Conservation (phyloP, 2,888 invertebrate species). For the Lasioglossum calceatum region DNA sequence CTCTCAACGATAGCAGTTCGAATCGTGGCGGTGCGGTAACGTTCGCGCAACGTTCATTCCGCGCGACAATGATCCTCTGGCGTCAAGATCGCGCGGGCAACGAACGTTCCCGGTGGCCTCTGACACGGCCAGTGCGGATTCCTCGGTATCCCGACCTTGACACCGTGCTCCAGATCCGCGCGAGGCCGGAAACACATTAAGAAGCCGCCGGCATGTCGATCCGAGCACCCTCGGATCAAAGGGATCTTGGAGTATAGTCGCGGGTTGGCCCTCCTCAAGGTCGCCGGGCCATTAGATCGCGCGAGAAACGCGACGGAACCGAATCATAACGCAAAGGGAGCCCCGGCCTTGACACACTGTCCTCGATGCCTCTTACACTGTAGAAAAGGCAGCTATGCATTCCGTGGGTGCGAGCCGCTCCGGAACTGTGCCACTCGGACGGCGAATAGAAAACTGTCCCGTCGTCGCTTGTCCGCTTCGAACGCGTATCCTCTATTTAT, state of each 20-base stretch:
- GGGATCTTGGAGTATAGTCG: conserved; percentile 27
- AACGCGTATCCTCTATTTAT: neutral
- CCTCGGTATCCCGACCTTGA: conserved; percentile 61
- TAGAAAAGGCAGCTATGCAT: conserved; percentile 26
- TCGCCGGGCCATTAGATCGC: conserved; percentile 49
- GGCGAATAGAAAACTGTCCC: neutral
- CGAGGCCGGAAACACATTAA: conserved; percentile 33
- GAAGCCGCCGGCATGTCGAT: conserved; percentile 33
- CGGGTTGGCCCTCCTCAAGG: neutral
- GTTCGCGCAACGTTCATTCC: neutral
- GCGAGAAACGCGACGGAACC: conserved; percentile 33
- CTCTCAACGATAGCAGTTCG: neutral
- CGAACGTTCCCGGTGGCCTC: neutral
- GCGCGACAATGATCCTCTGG: conserved; percentile 1
- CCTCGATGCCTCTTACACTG: conserved; percentile 54
- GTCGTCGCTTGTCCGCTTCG: neutral
- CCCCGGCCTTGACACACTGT: conserved; percentile 72
- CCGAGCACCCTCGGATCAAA: conserved; percentile 33
- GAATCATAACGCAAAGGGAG: conserved; percentile 31
- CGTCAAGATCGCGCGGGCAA: neutral
- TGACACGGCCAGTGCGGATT: neutral
- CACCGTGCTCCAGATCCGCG: conserved; percentile 59
- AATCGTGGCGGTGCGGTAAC: neutral
- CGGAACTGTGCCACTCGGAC: neutral
- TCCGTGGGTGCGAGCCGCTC: neutral